Conservation (phyloP, 2,888 invertebrate species). For the Sericinus montela region DNA sequence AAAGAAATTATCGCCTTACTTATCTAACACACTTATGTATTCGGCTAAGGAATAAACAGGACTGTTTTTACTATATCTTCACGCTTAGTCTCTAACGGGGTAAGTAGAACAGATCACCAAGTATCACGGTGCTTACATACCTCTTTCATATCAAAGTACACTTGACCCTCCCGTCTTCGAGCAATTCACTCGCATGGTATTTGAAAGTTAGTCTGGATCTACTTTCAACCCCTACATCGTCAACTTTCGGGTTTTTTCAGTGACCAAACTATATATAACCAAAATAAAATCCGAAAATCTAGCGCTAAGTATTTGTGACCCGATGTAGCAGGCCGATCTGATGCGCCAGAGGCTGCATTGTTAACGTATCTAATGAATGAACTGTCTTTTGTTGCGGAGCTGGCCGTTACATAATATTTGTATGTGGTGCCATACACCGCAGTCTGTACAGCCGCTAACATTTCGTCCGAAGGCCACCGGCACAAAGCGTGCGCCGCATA, state of each 20-base stretch:
- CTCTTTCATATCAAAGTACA: no score
- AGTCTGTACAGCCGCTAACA: conserved; percentile 53
- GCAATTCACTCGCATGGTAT: no score
- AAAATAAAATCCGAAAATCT: conserved; percentile 24
- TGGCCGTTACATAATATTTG: conserved; percentile 59
- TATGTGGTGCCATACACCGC: conserved; percentile 47
- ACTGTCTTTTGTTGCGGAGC: conserved; percentile 58
- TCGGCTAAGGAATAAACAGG: conserved; percentile 38
- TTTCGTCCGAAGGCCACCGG: conserved; percentile 67
- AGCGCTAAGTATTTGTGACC: not conserved
- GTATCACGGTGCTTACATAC: no score
- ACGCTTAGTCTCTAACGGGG: no score
- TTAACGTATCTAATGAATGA: conserved; percentile 60
- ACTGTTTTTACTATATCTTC: no score
- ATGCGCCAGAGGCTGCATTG: conserved; percentile 43
- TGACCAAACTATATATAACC: no score
- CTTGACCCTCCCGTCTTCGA: no score
- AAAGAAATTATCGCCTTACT: conserved; percentile 62
- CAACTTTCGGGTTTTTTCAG: no score
- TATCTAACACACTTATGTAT: conserved; percentile 43
- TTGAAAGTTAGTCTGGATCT: no score
- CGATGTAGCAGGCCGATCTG: conserved; percentile 31
- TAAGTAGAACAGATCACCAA: no score
- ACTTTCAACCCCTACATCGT: no score
- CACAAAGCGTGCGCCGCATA: conserved; percentile 63